These are phyloP conservation scores for Rhinella marina DNA, from an alignment of 2,797 vertebrate species.

Conservation along the genomic window DNA sequence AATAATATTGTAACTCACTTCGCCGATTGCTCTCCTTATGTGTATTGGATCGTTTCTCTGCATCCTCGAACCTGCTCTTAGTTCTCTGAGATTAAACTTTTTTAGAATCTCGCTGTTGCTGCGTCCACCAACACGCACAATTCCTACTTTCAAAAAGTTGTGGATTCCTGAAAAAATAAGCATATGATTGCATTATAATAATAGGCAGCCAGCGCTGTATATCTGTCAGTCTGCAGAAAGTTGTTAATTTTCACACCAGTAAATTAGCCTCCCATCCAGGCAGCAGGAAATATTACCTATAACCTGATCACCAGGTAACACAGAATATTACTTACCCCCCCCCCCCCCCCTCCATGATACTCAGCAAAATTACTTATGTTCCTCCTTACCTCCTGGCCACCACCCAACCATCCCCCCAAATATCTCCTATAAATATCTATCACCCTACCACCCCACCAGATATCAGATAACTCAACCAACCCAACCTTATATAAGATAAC, in stretches of 20 bases:
- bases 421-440: too few species aligned
- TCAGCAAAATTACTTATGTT: neutral
- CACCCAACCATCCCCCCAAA: too few species aligned
- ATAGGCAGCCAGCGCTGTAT: neutral
- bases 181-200: neutral
- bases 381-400: too few species aligned
- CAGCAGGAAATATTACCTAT: neutral
- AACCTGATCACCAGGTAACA: neutral
- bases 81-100: constrained; percentile 81
- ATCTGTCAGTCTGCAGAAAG: neutral
- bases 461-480: too few species aligned
- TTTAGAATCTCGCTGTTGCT: constrained; percentile 87
- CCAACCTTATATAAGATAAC: too few species aligned
- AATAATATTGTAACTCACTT: constrained; percentile 71
- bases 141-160: constrained; percentile 76
- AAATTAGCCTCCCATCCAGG: neutral
- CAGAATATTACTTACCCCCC: neutral
- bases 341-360: neutral
- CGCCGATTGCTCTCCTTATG: constrained; percentile 71
- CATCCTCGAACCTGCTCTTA: constrained; percentile 70
- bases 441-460: too few species aligned
- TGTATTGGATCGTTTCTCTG: constrained; percentile 70
- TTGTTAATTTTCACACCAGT: neutral
- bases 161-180: constrained; percentile 78
- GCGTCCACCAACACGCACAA: constrained; percentile 90